Percentiles rank a stretch among this genome's conserved stretches.
These are phyloP conservation scores for Ondatra zibethicus DNA, from an alignment of 2,113 vertebrate genomes.

Conservation along the genomic window DNA sequence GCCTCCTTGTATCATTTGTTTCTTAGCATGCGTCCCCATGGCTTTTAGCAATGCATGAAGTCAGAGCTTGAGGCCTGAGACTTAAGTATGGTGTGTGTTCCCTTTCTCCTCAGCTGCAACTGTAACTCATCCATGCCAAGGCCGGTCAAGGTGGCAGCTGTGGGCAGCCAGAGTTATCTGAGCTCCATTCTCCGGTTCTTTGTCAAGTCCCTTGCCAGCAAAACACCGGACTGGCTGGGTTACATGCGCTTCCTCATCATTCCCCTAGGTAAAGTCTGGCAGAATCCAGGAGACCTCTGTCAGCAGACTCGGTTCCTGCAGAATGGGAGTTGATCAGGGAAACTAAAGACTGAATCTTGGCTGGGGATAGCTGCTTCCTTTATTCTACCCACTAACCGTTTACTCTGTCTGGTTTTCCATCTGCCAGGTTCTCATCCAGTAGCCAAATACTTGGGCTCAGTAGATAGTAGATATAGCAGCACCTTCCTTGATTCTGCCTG, in stretches of 20 bases:
- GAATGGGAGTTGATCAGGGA: background rate
- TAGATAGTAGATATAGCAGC: conserved; percentile 92
- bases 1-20: background rate
- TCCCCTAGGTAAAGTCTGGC: conserved; percentile 88
- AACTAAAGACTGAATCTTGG: background rate
- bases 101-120: conserved; percentile 89
- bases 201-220: conserved; percentile 93
- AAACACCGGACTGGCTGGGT: conserved; percentile 94
- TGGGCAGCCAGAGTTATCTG: conserved; percentile 93
- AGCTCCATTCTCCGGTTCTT: conserved; percentile 94
- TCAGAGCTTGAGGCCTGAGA: background rate
- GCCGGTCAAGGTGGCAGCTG: conserved; percentile 92
- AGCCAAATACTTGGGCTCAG: conserved; percentile 92
- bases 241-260: conserved; percentile 94
- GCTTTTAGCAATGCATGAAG: background rate
- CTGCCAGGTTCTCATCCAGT: conserved; percentile 92
- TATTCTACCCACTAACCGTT: background rate
- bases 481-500: conserved; percentile 91
- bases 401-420: background rate
- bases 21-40: background rate
- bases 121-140: conserved; percentile 93
- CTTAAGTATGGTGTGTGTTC: background rate
- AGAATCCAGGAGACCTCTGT: background rate
- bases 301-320: background rate
- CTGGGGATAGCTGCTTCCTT: background rate